Evolutionary conservation across 2,797 vertebrate genomes (phyloP), one percentile per base, ranked within the genome.

Genomic region (Phrynocephalus guinanensis): DNA sequence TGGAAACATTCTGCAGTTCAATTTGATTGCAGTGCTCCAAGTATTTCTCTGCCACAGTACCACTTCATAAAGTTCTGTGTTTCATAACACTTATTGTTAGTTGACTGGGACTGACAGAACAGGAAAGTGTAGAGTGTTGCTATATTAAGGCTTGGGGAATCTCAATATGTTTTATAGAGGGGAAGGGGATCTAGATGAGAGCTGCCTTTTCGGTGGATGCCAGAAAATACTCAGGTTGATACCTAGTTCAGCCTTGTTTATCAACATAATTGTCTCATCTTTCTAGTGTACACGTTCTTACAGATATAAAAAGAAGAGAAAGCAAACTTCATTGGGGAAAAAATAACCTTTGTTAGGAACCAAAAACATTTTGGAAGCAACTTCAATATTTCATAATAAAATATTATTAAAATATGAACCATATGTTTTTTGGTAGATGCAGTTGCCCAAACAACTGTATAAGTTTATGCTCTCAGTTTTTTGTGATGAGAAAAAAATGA

Each of bases 391-490:
- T 86, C 26, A 48, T 44, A 81, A 86, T 63, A 63, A 86, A 73
- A 22, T 6, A 72, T 33, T 44, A 52, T 63, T 73, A 33, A 73
- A 80, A 72, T 9, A n/a, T 72, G 8, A 38, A 66, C 52, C 60
- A 86, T 13, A 77, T 33, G 63, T 16, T 72, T 86, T 73, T 22
- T 33, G 30, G 24, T 22, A 81, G 9, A 56, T 56, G 52, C 52
- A 44, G 63, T 81, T 71, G 80, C 48, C 24, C 68, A 80, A 63
- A 30, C 33, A 80, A n/a, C 50, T 67, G 38, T 60, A 38, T 20
- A 86, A 63, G 68, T 63, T 72, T 86, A 72, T 80, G 68, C 68
- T 86, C 24, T 56, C 66, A 79, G n/a, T 67, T 86, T 48, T 60
- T 33, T 63, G 52, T 60, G 68, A 50, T 56, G 77, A 11, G 79